phyloP scores from a whole-genome alignment of 2,888 invertebrate species.

The Polylopha cassiicola region DNA sequence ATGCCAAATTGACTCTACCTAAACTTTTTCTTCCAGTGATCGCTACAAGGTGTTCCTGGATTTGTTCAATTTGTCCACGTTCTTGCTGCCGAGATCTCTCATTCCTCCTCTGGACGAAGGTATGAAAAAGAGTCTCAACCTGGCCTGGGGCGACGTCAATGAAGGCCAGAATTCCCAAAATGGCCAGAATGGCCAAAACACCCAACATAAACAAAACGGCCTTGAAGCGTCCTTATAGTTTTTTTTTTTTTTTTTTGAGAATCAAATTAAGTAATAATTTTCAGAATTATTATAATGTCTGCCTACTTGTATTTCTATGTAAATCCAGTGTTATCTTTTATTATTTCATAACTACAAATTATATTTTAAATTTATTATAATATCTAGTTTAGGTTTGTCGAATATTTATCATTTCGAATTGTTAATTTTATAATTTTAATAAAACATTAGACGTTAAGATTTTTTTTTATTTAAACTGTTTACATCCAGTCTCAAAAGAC shows the following conservation, averaged over 20 bases:
- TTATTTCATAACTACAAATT: too few relatives aligned
- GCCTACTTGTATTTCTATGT: too few relatives aligned
- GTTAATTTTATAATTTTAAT: too few relatives aligned
- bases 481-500: too few relatives aligned
- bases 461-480: too few relatives aligned
- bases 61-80: constrained; percentile 97
- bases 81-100: constrained; percentile 92
- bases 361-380: too few relatives aligned
- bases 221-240: constrained; percentile 40
- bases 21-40: constrained; percentile 82
- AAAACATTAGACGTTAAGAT: too few relatives aligned
- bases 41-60: constrained; percentile 99
- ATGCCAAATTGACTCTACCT: too few relatives aligned
- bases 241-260: constrained; percentile 1
- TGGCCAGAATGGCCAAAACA: constrained; percentile 23
- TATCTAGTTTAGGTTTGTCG: too few relatives aligned
- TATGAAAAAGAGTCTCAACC: constrained; percentile 87
- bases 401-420: too few relatives aligned
- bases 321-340: too few relatives aligned
- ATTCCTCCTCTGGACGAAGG: constrained; percentile 91
- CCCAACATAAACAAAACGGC: constrained; percentile 25
- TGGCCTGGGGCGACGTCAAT: constrained; percentile 69
- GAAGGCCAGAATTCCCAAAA: constrained; percentile 29
- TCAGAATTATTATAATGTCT: too few relatives aligned
- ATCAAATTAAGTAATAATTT: background rate